Base-by-base conservation (phyloP, 1,140 invertebrate species). In the Euwallacea similis region DNA sequence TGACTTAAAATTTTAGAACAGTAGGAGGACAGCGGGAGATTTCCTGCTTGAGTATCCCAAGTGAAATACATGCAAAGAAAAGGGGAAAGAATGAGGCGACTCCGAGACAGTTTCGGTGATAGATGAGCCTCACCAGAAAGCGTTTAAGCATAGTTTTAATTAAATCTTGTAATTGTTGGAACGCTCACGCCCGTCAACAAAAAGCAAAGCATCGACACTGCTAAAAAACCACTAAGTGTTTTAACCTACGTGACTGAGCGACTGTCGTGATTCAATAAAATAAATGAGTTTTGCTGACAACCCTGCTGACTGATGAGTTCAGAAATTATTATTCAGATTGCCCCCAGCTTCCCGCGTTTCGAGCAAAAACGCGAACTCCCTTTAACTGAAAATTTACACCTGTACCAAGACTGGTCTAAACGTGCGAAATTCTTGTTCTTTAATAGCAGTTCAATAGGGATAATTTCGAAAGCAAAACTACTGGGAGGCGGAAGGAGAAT, bases 131-230 rank as follows among this genome's bases (percentile, higher is more conserved):
- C 77, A 76, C 73, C 73, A 80, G 78, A 76, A 77, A 33, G 72
- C 75, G 75, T 76, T 78, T 75, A 76, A 77, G 74, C 80, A 76
- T 78, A 80, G 79, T 81, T 81, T 81, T 81, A 81, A 81, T 81
- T 81, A 81, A 81, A 81, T 80, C 79, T 79, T 75, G 80, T 81
- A 81, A 81, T 81, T 81, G 79, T 81, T 81, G 75, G 72, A 78
- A 75, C 64, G 59, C 55, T 72, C 63, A 76, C 76, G 72, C 73
- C 72, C 68, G 75, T 77, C 75, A 77, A 75, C 72, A 66, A 73
- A 74, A 76, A 73, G 71, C 65, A 71, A 58, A 70, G 61, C 59
- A 70, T 74, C 69, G 73, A 77, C 76, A 78, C 67, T 69, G 70
- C 73, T 76, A 75, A 78, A 78, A 77, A 79, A 76, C 76, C 73